Percentiles rank a stretch among this genome's conserved stretches.
Evolutionary conservation across 2,113 vertebrate genomes (phyloP).

Genomic region (Hyperopisus bebe): DNA sequence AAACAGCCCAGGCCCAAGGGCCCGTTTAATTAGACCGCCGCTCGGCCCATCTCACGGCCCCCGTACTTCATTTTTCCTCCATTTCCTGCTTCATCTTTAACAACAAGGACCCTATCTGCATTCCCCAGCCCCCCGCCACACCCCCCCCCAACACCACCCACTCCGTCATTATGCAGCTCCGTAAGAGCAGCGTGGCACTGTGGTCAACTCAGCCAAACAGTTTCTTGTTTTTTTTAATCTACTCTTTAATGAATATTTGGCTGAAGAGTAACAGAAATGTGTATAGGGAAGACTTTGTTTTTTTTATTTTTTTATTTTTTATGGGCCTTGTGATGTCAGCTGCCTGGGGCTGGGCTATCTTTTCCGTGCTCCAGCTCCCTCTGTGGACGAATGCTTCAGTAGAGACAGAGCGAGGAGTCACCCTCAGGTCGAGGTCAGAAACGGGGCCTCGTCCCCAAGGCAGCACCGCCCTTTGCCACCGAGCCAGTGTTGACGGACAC

Average conservation of each 20-base stretch:
- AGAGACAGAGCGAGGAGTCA: neutral
- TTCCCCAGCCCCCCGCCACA: neutral
- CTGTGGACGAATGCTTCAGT: neutral
- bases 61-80: neutral
- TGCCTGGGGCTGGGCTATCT: neutral
- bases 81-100: neutral
- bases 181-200: neutral
- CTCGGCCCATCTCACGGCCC: neutral
- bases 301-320: too few species aligned
- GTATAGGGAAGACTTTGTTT: too few species aligned
- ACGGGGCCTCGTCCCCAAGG: neutral
- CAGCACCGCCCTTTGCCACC: neutral
- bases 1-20: neutral
- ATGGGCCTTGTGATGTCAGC: too few species aligned
- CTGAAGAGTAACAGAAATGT: neutral
- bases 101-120: neutral
- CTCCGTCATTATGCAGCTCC: neutral
- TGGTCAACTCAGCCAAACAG: neutral
- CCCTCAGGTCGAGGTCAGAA: neutral
- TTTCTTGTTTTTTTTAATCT: neutral
- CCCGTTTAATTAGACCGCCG: constrained; percentile 20
- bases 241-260: neutral
- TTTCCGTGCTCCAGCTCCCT: neutral
- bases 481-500: neutral
- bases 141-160: neutral